Base-by-base conservation (phyloP, 92 coral and sea anemone species). In the Parazoanthus atlanticus region DNA sequence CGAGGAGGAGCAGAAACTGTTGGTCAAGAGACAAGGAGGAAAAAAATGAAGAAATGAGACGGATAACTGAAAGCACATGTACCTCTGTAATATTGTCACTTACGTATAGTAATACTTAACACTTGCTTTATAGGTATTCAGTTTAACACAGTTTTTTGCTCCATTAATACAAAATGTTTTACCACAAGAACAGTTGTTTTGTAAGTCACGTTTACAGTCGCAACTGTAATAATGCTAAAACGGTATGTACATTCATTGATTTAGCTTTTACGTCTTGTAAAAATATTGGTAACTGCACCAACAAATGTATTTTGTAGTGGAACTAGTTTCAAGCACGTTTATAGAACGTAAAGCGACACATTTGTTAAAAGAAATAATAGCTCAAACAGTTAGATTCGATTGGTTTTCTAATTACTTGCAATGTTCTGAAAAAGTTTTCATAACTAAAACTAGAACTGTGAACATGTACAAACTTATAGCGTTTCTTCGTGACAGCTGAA, bases 1-100 rank as follows among this genome's bases (percentile, higher is more conserved):
- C 83, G 99, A 97, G 10, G 96, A 92, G 30, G 97, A 97, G 80
- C 95, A 95, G 41, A 89, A 86, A 47, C 43, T 86, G 43, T 89
- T 95, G 86, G 85, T 95, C 32, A 93, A 93, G 85, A 80, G 83
- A 70, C 95, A 91, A 26, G 89, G 85, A 64, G 75, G 85, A 3
- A 76, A 79, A 32, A 88, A 77, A 29, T 84, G 78, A 88, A 52
- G 6, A 34, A 34, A 65, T 29, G 28, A 85, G 46, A 32, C 66
- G 54, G 67, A 89, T 3, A 52, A 13, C 58, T 52, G 19, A 10
- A 64, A 34, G 15, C 21, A 7, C 4, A 21, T 11, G 2, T 21
- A 30, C 77, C 21, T 52, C 0, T 52, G 40, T 78, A 6, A 29
- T 10, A 7, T 21, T 11, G 9, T 29, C 21, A 8, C 41, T 80